Base-by-base conservation (phyloP, 2,888 invertebrate species). In the Eugnorisma glareosa region DNA sequence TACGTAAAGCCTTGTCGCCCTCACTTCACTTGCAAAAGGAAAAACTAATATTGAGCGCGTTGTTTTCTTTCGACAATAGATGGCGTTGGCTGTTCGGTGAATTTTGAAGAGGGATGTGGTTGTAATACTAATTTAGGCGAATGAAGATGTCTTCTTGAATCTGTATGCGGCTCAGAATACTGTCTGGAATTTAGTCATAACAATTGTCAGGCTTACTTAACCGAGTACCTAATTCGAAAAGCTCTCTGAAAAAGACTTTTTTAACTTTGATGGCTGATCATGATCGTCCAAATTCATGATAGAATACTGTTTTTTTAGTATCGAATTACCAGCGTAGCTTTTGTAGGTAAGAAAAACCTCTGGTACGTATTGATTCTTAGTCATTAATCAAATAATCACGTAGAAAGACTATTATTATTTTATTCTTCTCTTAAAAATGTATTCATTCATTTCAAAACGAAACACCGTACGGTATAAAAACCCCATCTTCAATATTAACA, bases 1-100 rank as follows among this genome's bases (percentile, higher is more conserved):
- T 92, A 92, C 93, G 93, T 93, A 91, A 93, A 89, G 90, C 90
- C 90, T 90, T 91, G 90, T 90, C 88, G 83, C 85, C 83, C 83
- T 87, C 86, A 84, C 82, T 73, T 84, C 77, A 81, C 82, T 82
- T 75, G 89, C 88, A 87, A 91, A 91, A 90, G 87, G 89, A 90
- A 89, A 88, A 89, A 86, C 86, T 82, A 81, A 87, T 86, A 85
- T 84, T 80, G 79, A 77, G 75, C 73, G 72, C 83, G 84, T 86
- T 84, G 82, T 82, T 73, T 83, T 76, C 69, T 59, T 43, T 31
- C 69, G 74, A 82, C 82, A 83, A 86, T 82, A 89, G 88, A 89
- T 89, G 89, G 89, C 89, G 89, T 67, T 89, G 84, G 67, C 54
- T 51, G 85, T 77, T 68, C 64, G 63, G 64, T 73, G 76, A 71